Evolutionary conservation across 1,140 invertebrate genomes (phyloP).

Genomic region (Drosophila rhopaloa): DNA sequence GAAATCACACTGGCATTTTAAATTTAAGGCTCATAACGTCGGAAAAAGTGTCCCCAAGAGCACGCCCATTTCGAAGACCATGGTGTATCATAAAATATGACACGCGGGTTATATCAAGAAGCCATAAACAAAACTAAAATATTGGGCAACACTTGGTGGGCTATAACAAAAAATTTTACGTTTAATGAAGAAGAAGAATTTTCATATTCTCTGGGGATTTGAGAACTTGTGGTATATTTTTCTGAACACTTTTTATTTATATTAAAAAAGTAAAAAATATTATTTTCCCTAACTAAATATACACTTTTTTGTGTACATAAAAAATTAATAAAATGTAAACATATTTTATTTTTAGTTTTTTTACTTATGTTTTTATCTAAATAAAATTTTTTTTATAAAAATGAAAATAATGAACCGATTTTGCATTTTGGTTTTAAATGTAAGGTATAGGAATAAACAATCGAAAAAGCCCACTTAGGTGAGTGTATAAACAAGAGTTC

Average conservation of each 20-base stretch:
- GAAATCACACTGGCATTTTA: conserved; percentile 29
- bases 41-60: conserved; percentile 31
- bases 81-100: conserved; percentile 67
- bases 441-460: background rate
- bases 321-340: too few species aligned
- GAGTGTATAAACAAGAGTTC: conserved; percentile 25
- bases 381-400: background rate
- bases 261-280: background rate
- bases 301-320: too few species aligned
- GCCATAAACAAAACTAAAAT: conserved; percentile 75
- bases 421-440: too few species aligned
- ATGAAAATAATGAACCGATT: too few species aligned
- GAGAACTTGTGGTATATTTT: background rate
- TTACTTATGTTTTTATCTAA: too few species aligned
- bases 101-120: conserved; percentile 72
- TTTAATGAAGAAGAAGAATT: conserved; percentile 16
- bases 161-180: conserved; percentile 29
- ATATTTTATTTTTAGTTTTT: too few species aligned
- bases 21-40: conserved; percentile 51
- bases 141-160: conserved; percentile 67
- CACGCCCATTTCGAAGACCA: conserved; percentile 25
- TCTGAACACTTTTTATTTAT: background rate
- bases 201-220: background rate
- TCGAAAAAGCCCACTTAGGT: background rate
- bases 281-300: too few species aligned